Percentiles rank a stretch among this genome's conserved stretches.
Evolutionary conservation across 1,140 invertebrate species (phyloP).

Genomic region (Aphis gossypii): DNA sequence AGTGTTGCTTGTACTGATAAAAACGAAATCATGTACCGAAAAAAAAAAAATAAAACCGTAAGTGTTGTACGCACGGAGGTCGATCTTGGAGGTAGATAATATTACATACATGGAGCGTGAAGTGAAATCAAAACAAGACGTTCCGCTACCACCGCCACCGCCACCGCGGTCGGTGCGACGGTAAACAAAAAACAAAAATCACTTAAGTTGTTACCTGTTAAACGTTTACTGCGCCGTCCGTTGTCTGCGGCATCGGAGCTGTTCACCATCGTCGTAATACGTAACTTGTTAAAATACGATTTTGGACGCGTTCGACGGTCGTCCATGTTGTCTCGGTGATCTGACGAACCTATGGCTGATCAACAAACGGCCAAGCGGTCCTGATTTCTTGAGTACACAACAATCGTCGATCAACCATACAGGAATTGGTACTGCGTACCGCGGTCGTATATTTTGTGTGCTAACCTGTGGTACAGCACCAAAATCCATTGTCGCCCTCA

Average conservation of each 20-base stretch:
- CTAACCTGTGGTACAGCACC: background rate
- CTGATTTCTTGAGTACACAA: background rate
- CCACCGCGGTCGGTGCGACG: too few relatives aligned
- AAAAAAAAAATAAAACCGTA: background rate
- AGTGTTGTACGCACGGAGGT: background rate
- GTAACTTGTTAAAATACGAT: background rate
- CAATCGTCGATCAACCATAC: too few relatives aligned
- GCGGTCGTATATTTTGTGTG: background rate
- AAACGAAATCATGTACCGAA: background rate
- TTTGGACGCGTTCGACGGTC: too few relatives aligned
- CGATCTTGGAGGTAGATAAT: too few relatives aligned
- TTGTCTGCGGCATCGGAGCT: background rate
- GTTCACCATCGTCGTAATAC: background rate
- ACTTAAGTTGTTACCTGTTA: background rate
- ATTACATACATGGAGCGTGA: too few relatives aligned
- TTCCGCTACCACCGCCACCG: too few relatives aligned
- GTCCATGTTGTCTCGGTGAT: background rate
- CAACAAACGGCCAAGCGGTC: background rate
- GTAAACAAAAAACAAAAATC: background rate
- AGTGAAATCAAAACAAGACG: background rate
- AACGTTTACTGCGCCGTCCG: background rate
- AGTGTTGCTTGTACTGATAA: conserved; percentile 45
- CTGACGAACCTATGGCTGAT: background rate
- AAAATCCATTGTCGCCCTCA: background rate
- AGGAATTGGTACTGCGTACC: background rate